A percentile compares a stretch with the other conserved stretches of the same genome.
These are phyloP conservation scores for Apodemus sylvaticus DNA, from an alignment of 2,113 vertebrate genomes.

Conservation along the genomic window DNA sequence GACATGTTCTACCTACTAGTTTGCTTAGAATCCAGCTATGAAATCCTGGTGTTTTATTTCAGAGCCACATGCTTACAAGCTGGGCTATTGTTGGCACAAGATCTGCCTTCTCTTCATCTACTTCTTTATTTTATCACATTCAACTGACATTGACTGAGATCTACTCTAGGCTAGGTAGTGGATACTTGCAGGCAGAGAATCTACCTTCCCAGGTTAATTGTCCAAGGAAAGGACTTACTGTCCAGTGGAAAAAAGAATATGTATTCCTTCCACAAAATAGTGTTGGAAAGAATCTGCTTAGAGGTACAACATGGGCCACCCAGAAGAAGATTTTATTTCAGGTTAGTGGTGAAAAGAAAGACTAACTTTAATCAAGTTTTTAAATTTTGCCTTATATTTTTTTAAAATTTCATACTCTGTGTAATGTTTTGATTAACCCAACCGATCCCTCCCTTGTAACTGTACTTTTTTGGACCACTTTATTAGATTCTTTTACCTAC, in stretches of 20 bases:
- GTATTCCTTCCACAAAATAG: not conserved
- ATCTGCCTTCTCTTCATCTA: not conserved
- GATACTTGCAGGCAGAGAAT: not conserved
- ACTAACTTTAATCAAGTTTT: not conserved
- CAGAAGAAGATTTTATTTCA: constrained; percentile 6
- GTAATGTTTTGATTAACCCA: not conserved
- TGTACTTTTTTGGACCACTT: too few species aligned
- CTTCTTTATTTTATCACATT: not conserved
- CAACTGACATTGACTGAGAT: not conserved
- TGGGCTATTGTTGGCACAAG: not conserved
- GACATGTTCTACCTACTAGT: not conserved
- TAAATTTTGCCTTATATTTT: not conserved
- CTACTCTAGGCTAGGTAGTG: not conserved
- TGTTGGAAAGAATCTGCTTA: not conserved
- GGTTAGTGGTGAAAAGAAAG: not conserved
- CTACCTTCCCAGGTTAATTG: not conserved
- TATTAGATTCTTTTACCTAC: too few species aligned
- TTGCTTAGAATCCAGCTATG: not conserved
- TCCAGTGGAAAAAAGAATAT: not conserved
- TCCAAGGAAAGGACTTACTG: not conserved
- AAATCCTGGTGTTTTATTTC: not conserved
- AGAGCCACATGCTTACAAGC: not conserved
- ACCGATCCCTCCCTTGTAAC: not conserved
- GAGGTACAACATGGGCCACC: not conserved
- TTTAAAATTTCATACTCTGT: not conserved